Conservation (phyloP, 2,797 vertebrate species). For the Poliocrania exsul region DNA sequence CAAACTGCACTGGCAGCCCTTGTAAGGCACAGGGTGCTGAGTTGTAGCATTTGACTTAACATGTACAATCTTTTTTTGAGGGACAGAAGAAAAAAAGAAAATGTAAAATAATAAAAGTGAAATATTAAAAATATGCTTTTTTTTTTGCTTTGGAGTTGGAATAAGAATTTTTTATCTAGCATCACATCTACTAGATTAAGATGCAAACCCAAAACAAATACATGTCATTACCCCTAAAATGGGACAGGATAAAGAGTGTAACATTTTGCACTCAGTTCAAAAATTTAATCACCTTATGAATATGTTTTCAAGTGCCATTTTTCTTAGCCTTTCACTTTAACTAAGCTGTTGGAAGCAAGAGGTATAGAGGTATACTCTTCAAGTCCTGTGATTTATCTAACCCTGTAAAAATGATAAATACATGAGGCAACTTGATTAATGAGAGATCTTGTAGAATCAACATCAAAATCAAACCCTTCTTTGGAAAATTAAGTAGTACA, state of each 20-base stretch:
- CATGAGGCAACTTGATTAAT: not conserved
- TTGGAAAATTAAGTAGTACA: not conserved
- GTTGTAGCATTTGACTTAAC: not conserved
- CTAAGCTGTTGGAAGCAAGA: not conserved
- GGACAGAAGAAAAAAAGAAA: not conserved
- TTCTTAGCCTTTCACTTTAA: not conserved
- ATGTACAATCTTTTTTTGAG: not conserved
- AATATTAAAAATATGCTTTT: not conserved
- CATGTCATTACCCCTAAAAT: accelerated
- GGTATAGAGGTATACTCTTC: not conserved
- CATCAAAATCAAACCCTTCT: not conserved
- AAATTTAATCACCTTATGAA: not conserved
- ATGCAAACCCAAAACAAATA: not conserved
- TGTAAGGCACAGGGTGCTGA: accelerated
- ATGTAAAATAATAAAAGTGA: not conserved
- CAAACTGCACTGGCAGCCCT: not conserved
- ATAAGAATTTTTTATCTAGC: not conserved
- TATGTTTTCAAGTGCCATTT: not conserved
- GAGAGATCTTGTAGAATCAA: not conserved
- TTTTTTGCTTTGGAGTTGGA: not conserved
- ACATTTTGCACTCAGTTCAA: not conserved
- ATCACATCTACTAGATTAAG: not conserved
- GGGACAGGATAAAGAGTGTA: not conserved
- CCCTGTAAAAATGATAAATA: not conserved
- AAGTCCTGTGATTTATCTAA: not conserved